Conservation (phyloP, 2,888 invertebrate species). For the Bhutanitis thaidina region DNA sequence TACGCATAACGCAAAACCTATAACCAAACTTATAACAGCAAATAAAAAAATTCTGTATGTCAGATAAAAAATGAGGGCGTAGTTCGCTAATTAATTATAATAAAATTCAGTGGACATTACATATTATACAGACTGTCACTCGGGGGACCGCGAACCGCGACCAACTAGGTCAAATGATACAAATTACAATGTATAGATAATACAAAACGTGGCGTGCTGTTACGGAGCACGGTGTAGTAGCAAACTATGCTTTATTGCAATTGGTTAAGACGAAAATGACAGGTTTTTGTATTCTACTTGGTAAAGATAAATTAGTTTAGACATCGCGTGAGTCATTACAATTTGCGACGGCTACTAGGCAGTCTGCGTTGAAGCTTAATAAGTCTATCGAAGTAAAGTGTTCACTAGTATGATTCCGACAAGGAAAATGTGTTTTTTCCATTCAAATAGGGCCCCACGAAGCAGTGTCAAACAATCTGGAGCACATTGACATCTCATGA, state of each 20-base stretch:
- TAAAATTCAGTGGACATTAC: constrained; percentile 22
- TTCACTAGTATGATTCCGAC: too few species aligned
- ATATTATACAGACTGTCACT: constrained; percentile 15
- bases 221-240: constrained; percentile 13
- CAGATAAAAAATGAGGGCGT: constrained; percentile 25
- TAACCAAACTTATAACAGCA: too few species aligned
- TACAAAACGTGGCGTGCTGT: constrained; percentile 15
- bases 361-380: background rate
- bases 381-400: background rate
- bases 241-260: constrained; percentile 1
- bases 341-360: constrained; percentile 11
- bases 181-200: constrained; percentile 52
- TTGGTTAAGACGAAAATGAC: background rate
- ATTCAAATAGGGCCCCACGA: too few species aligned
- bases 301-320: constrained; percentile 11
- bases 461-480: too few species aligned
- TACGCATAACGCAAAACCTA: too few species aligned
- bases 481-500: too few species aligned
- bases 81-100: constrained; percentile 22
- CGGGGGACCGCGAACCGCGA: constrained; percentile 30
- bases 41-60: background rate
- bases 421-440: too few species aligned
- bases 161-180: constrained; percentile 59
- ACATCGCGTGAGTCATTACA: constrained; percentile 18
- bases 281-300: constrained; percentile 14